Evolutionary conservation across 2,888 invertebrate genomes (phyloP), one percentile per base, ranked within the genome.

Genomic region (Drosophila anomelani): DNA sequence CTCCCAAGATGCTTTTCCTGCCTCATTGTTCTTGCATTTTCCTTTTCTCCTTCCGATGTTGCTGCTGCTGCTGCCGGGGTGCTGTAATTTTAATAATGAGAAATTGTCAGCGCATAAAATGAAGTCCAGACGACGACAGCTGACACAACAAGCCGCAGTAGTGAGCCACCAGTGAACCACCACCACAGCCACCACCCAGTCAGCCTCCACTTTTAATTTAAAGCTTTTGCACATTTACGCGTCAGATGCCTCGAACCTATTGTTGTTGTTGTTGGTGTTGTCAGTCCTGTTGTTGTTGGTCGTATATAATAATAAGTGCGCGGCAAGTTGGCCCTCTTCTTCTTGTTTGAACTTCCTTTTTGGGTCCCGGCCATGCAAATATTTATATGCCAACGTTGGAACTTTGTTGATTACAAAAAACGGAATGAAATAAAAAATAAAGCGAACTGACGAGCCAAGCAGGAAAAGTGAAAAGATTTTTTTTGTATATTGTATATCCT

Each of bases 71-170:
- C 75, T 77, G 76, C 56, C 76, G 60, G 74, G 79, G 63, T 61
- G 72, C 75, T 79, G 80, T 87, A 85, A 85, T 87, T 85, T 87
- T 85, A 87, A 85, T 86, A 86, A 88, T 86, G 85, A 86, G 86
- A 86, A 88, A 86, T 86, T 86, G 88, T 86, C 88, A 80, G 85
- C 85, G 78, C 77, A 86, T 88, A 85, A 86, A 86, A 85, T 88
- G 79, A 80, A 86, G 85, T 88, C 81, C 80, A 75, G 76, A 68
- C 81, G 71, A 71, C 77, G 83, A 79, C 85, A 83, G 85, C 87
- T 85, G 85, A 82, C 81, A 83, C 74, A 55, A 46, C 63, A 53
- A 60, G 39, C 64, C 58, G 10, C 46, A 38, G 39, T 38, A 4
- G 36, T 23, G 41, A 13, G 49, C 44, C 43, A 29, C 13, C 38